Evolutionary conservation across 2,113 vertebrate genomes (phyloP), one percentile per base, ranked within the genome.

Genomic region (Malurus melanocephalus): DNA sequence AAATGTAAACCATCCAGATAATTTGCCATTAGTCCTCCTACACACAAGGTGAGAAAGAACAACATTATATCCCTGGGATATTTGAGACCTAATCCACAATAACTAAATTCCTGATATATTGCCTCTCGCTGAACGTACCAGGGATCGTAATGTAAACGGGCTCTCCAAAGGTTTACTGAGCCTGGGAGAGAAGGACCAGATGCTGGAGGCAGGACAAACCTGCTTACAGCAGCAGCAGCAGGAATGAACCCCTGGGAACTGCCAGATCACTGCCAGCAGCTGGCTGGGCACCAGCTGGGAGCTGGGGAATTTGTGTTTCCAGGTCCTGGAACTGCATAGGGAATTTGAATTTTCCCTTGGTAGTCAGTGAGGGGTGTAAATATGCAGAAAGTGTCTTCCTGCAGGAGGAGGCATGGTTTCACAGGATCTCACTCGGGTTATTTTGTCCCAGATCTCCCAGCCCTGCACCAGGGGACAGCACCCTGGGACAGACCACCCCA

Each of bases 1-100:
- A 95, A 97, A 97, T 96, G 95, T 96, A 97, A 97, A 97, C 96
- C 91, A 93, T 96, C 84, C 85, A 35, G 91, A 96, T 92, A 91
- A 94, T 95, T 95, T 88, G 85, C 94, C 89, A 94, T 95, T 93
- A 95, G 89, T 82, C 90, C 94, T 88, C 94, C 94, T 88, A 59
- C 94, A 76, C 80, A 76, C 83, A 86, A 95, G 94, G 94, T 93
- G 92, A 93, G 92, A 88, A 88, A 91, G 80, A 93, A 77, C 90
- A 83, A 92, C 76, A 13, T 91, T 86, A 81, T 81, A 92, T 88
- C 93, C 87, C 78, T 2, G 1, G 80, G 92, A 91, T 92, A 93
- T 88, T 85, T 13, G 27, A 93, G 94, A 88, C 88, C 45, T 95
- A 95, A 96, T 94, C 91, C 92, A 38, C 87, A 90, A 88, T 91